Percentiles rank a stretch among this genome's conserved stretches.
phyloP scores from a whole-genome alignment of 1,140 invertebrate genomes.

The Holcopasites calliopsidis region DNA sequence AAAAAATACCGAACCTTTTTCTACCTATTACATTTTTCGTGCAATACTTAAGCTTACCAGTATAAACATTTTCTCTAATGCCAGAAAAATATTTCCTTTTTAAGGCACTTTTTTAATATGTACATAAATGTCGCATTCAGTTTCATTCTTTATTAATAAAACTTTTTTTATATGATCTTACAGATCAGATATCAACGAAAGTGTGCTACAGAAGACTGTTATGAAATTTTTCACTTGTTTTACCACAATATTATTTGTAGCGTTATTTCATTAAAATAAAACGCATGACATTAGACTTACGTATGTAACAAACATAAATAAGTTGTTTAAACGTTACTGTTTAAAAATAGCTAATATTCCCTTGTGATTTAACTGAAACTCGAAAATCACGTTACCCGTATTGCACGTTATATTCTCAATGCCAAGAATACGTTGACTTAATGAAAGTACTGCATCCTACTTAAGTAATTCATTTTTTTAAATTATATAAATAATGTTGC shows the following conservation, averaged over 20 bases:
- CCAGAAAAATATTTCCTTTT: not conserved
- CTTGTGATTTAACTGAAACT: too few species aligned
- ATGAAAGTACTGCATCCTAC: not conserved
- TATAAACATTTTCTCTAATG: not conserved
- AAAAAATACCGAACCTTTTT: not conserved
- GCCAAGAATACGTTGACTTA: not conserved
- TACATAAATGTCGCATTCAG: not conserved
- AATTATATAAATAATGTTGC: conserved; percentile 7
- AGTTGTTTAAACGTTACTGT: too few species aligned
- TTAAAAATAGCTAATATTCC: too few species aligned
- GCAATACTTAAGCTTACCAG: not conserved
- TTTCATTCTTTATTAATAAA: not conserved
- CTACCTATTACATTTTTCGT: not conserved
- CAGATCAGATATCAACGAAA: too few species aligned
- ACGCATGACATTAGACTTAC: too few species aligned
- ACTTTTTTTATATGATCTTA: not conserved
- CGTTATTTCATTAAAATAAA: too few species aligned
- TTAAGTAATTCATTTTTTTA: conserved; percentile 9
- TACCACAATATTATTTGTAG: too few species aligned
- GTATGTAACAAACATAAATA: too few species aligned
- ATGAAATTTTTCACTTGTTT: too few species aligned
- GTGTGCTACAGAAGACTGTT: too few species aligned
- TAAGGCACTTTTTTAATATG: conserved; percentile 20
- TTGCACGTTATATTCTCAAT: too few species aligned
- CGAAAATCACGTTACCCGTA: too few species aligned